Percentiles rank a stretch among this genome's conserved stretches.
Evolutionary conservation across 64 coral and sea anemone species (phyloP).

Genomic region (Montipora sp.): DNA sequence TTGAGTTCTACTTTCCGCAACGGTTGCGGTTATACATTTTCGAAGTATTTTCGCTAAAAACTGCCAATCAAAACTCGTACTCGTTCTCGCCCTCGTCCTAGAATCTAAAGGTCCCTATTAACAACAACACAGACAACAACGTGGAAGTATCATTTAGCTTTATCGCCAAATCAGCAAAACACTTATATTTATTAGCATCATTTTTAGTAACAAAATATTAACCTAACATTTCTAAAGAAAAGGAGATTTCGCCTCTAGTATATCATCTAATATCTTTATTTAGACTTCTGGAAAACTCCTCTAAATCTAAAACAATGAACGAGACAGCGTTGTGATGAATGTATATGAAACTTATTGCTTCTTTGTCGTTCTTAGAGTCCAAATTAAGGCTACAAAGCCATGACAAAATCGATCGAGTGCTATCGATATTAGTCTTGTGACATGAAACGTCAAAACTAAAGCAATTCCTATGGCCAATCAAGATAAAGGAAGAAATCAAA

Average conservation of each 20-base stretch:
- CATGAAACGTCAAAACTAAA: not conserved
- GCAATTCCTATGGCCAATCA: not conserved
- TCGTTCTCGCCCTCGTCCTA: too few species aligned
- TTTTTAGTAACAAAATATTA: slow-evolving; percentile 46
- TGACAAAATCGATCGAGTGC: too few species aligned
- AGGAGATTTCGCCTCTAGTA: not conserved
- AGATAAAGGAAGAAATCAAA: not conserved
- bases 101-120: too few species aligned
- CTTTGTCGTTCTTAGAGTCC: not conserved
- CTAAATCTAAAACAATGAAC: not conserved
- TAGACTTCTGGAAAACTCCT: not conserved
- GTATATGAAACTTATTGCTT: not conserved
- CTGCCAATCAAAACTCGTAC: too few species aligned
- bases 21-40: too few species aligned
- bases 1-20: too few species aligned
- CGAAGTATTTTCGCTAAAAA: too few species aligned
- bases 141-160: not conserved
- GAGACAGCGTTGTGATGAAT: not conserved
- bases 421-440: not conserved
- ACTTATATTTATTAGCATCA: not conserved
- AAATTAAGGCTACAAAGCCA: not conserved
- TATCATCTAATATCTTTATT: not conserved
- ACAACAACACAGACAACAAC: not conserved
- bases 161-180: slow-evolving; percentile 38
- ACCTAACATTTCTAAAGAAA: slow-evolving; percentile 45